phyloP scores from a whole-genome alignment of 2,888 invertebrate species.

The Kuschelorhynchus macadamiae region DNA sequence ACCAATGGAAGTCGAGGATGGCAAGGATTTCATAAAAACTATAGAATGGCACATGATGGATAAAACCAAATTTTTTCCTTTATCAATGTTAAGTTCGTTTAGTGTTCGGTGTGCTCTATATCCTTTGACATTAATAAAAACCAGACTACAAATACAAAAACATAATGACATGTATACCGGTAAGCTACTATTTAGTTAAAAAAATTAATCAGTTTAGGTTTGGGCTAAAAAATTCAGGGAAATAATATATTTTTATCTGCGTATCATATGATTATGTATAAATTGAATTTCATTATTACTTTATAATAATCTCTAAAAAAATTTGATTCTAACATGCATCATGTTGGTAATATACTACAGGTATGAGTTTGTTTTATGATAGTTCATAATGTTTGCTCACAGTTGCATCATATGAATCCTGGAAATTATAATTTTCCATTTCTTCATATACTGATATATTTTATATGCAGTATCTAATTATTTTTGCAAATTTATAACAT shows the following conservation, averaged over 20 bases:
- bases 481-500: too few species aligned
- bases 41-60: slow-evolving; percentile 99
- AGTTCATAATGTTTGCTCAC: too few species aligned
- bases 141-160: slow-evolving; percentile 90
- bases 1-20: slow-evolving; percentile 39
- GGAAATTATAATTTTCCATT: too few species aligned
- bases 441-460: too few species aligned
- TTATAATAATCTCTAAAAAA: not conserved
- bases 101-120: slow-evolving; percentile 85
- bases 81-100: slow-evolving; percentile 92
- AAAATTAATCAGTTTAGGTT: too few species aligned
- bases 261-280: not conserved
- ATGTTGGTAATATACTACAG: not conserved
- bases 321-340: not conserved
- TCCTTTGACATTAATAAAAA: slow-evolving; percentile 94
- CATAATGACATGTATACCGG: slow-evolving; percentile 87
- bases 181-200: slow-evolving; percentile 57
- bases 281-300: not conserved
- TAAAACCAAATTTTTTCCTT: slow-evolving; percentile 92
- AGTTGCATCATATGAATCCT: too few species aligned
- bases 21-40: slow-evolving; percentile 77
- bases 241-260: too few species aligned
- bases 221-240: too few species aligned
- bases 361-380: too few species aligned
- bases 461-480: too few species aligned